These are phyloP conservation scores for Zaprionus kolodkinae DNA, from an alignment of 1,140 invertebrate genomes.

Conservation along the genomic window DNA sequence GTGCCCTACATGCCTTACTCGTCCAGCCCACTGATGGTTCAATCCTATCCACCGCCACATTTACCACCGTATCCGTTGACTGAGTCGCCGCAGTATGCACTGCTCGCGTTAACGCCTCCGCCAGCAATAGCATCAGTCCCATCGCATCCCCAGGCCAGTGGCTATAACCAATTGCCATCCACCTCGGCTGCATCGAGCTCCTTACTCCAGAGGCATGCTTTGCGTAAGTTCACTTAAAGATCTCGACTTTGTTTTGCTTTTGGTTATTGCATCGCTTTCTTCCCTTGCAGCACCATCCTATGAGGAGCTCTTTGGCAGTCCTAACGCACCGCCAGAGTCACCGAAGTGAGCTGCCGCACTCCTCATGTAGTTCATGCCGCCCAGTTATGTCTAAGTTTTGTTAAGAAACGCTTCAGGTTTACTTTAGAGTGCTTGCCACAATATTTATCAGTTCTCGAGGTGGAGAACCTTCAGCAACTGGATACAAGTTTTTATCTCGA, in stretches of 20 bases:
- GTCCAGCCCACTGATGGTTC: slow-evolving; percentile 74
- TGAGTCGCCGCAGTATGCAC: slow-evolving; percentile 68
- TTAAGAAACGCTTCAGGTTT: slow-evolving; percentile 69
- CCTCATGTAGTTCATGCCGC: slow-evolving; percentile 52
- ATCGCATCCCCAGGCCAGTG: slow-evolving; percentile 17
- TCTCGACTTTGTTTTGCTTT: not conserved
- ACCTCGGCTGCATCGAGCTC: slow-evolving; percentile 55
- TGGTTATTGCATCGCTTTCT: not conserved
- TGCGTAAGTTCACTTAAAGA: slow-evolving; percentile 60
- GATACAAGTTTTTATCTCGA: slow-evolving; percentile 30
- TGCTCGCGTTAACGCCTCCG: slow-evolving; percentile 50
- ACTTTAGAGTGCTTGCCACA: slow-evolving; percentile 63
- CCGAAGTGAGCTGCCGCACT: slow-evolving; percentile 52
- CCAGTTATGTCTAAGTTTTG: slow-evolving; percentile 78
- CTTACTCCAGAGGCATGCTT: slow-evolving; percentile 58
- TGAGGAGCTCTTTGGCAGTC: slow-evolving; percentile 76
- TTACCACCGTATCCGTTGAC: slow-evolving; percentile 67
- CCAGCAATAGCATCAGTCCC: slow-evolving; percentile 9
- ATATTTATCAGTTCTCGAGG: slow-evolving; percentile 33
- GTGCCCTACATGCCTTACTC: slow-evolving; percentile 78
- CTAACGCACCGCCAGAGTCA: slow-evolving; percentile 63
- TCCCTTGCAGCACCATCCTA: slow-evolving; percentile 72
- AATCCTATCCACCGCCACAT: slow-evolving; percentile 75
- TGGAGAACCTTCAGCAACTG: slow-evolving; percentile 31
- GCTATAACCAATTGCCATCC: slow-evolving; percentile 68